Conservation (phyloP, 2,797 vertebrate genomes). For the Neoniphon sammara region DNA sequence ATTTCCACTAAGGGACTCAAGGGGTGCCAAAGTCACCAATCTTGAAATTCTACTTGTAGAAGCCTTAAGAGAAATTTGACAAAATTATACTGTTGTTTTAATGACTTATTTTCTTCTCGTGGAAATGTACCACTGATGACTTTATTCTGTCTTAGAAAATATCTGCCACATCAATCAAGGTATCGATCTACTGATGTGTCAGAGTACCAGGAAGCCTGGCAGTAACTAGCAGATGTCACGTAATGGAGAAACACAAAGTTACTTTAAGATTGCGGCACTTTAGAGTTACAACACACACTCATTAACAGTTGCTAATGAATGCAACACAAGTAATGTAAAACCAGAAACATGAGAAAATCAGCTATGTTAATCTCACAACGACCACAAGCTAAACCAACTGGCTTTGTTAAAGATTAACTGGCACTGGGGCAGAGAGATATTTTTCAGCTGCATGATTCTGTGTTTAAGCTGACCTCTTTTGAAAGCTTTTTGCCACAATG, state of each 20-base stretch:
- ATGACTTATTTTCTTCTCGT: neutral
- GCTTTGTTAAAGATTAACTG: neutral
- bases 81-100: neutral
- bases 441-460: no score
- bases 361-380: neutral
- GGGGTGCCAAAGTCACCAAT: no score
- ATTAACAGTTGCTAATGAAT: neutral
- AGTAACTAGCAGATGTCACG: neutral
- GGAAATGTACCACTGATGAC: neutral
- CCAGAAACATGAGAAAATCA: neutral
- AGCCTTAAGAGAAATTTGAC: no score
- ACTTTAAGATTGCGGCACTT: neutral
- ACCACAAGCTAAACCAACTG: neutral
- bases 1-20: no score
- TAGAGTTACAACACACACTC: neutral
- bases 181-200: conserved; percentile 22
- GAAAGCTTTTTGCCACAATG: neutral
- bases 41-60: no score
- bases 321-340: neutral
- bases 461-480: no score
- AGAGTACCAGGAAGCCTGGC: conserved; percentile 3
- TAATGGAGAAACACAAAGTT: neutral
- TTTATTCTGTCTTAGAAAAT: neutral
- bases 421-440: neutral
- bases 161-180: neutral